Conservation (phyloP, 37 sponge, comb jelly and placozoan genomes). For the Beroe ovata region DNA sequence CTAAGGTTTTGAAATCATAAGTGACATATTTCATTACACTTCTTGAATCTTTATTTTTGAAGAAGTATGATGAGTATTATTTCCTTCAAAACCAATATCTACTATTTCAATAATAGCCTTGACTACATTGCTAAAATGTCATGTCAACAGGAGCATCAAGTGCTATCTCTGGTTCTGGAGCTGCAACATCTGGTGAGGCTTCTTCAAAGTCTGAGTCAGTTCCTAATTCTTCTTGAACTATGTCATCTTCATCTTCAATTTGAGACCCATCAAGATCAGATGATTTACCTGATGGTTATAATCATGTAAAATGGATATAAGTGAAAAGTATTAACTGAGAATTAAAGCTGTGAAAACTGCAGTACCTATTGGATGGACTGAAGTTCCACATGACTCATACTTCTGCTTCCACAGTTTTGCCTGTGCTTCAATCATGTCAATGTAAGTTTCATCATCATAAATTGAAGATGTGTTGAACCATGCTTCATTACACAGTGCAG, state of each 20-base stretch:
- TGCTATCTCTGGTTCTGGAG: slow-evolving; percentile 34
- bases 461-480: slow-evolving; percentile 43
- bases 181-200: slow-evolving; percentile 43
- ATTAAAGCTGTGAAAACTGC: background rate
- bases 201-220: slow-evolving; percentile 63
- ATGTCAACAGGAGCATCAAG: slow-evolving; percentile 23
- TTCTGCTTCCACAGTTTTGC: slow-evolving; percentile 21
- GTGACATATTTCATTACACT: no score
- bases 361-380: slow-evolving; percentile 56
- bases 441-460: slow-evolving; percentile 60
- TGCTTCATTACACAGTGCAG: slow-evolving; percentile 10
- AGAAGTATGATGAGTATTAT: no score
- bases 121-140: slow-evolving; percentile 5
- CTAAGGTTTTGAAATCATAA: no score
- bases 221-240: slow-evolving; percentile 39
- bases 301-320: no score
- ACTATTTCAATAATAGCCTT: no score
- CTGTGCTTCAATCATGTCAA: slow-evolving; percentile 30
- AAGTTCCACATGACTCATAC: slow-evolving; percentile 33
- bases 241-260: slow-evolving; percentile 48
- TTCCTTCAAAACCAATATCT: no score
- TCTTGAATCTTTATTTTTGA: no score
- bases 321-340: no score
- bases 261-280: slow-evolving; percentile 50
- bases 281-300: slow-evolving; percentile 65